phyloP scores from a whole-genome alignment of 2,888 invertebrate species.

The Papilio gigon region DNA sequence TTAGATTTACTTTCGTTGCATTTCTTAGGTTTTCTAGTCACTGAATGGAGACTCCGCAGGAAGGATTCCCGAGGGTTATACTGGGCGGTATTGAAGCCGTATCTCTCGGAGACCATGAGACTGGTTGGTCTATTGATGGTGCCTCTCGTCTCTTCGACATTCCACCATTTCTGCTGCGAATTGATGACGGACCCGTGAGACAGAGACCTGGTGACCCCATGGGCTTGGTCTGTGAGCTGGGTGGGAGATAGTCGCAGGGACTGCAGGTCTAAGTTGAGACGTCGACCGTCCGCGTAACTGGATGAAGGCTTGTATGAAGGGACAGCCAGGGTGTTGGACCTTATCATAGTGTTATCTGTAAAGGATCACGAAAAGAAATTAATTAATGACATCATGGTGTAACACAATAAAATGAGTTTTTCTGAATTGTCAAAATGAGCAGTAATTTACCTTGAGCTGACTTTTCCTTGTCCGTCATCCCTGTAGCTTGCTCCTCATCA shows the following conservation, averaged over 20 bases:
- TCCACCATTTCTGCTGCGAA: constrained; percentile 77
- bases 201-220: constrained; percentile 83
- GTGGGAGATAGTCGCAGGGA: constrained; percentile 71
- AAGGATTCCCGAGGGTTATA: constrained; percentile 72
- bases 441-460: constrained; percentile 64
- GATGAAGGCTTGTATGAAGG: constrained; percentile 76
- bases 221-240: constrained; percentile 69
- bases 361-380: constrained; percentile 41
- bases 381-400: no score
- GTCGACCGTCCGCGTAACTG: constrained; percentile 66
- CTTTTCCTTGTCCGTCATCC: constrained; percentile 80
- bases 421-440: neutral
- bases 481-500: constrained; percentile 79
- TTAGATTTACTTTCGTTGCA: constrained; percentile 75
- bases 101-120: constrained; percentile 81
- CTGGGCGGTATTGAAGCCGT: constrained; percentile 61
- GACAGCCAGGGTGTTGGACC: constrained; percentile 78
- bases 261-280: constrained; percentile 70
- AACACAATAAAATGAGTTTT: no score
- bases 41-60: constrained; percentile 73
- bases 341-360: constrained; percentile 80
- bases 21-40: constrained; percentile 76
- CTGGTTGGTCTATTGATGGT: constrained; percentile 83
- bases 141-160: constrained; percentile 72
- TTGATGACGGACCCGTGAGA: constrained; percentile 85